phyloP scores from a whole-genome alignment of 1,140 invertebrate species.

The Pararge aegeria region DNA sequence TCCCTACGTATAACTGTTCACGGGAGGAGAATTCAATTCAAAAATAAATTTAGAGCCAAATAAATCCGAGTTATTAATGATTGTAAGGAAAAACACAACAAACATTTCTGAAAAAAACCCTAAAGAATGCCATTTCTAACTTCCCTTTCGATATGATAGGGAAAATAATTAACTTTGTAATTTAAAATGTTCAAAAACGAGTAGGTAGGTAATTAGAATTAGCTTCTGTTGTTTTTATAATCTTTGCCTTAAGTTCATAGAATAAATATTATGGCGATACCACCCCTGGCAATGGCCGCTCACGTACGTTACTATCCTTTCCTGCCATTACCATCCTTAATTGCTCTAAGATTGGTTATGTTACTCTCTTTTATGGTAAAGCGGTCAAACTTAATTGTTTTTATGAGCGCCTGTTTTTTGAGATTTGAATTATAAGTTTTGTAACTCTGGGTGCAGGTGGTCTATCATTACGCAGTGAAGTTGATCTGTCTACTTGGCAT shows the following conservation, averaged over 20 bases:
- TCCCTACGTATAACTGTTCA: no score
- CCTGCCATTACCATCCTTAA: conserved; percentile 74
- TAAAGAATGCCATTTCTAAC: no score
- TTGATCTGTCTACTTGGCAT: conserved; percentile 54
- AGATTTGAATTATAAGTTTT: conserved; percentile 65
- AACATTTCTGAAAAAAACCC: no score
- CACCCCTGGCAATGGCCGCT: conserved; percentile 40
- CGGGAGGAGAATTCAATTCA: no score
- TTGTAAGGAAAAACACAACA: no score
- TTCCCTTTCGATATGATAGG: no score
- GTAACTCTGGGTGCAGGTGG: conserved; percentile 42
- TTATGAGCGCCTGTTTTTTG: conserved; percentile 72
- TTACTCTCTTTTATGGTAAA: conserved; percentile 74
- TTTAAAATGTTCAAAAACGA: no score
- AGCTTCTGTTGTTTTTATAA: not conserved
- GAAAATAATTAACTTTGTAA: no score
- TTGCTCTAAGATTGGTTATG: conserved; percentile 69
- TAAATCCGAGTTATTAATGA: no score
- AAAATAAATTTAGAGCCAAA: no score
- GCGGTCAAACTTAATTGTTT: conserved; percentile 75
- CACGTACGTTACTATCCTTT: conserved; percentile 65
- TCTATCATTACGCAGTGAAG: conserved; percentile 43
- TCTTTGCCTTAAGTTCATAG: conserved; percentile 35
- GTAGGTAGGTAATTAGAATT: not conserved
- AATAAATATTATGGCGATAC: conserved; percentile 45